These are phyloP conservation scores for Phylloscopus trochilus DNA, from an alignment of 2,113 vertebrate genomes.

Conservation along the genomic window DNA sequence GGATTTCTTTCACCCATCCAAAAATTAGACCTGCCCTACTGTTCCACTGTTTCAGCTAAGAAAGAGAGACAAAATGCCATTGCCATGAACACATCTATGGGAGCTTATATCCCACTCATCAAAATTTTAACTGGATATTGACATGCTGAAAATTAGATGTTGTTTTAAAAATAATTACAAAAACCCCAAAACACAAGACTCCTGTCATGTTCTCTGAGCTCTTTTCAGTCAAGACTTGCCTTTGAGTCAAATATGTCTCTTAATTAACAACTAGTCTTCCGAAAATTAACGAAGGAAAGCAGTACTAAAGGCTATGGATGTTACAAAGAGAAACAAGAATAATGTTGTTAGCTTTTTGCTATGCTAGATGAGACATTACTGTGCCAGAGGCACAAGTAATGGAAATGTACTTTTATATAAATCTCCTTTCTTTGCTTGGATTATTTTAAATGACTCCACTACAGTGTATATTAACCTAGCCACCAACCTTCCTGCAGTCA, in stretches of 20 bases:
- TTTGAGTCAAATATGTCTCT: not conserved
- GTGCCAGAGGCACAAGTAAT: not conserved
- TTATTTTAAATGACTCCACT: conserved; percentile 50
- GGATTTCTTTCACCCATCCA: not conserved
- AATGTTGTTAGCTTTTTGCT: not conserved
- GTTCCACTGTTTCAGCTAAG: not conserved
- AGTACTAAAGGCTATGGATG: not conserved
- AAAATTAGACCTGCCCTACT: not conserved
- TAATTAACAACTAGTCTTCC: conserved; percentile 19
- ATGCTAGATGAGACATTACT: not conserved
- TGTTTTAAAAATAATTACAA: not conserved
- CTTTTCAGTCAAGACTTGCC: not conserved
- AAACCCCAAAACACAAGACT: not conserved
- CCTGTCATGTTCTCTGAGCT: not conserved
- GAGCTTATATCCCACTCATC: not conserved
- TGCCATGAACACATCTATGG: not conserved
- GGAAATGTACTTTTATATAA: conserved; percentile 50
- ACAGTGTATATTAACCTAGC: conserved; percentile 13
- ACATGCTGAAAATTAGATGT: not conserved
- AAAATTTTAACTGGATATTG: not conserved
- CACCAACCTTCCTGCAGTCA: not conserved
- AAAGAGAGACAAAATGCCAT: not conserved
- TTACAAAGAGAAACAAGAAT: conserved; percentile 8
- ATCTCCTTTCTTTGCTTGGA: conserved; percentile 51
- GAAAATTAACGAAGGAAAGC: conserved; percentile 13